Conservation (phyloP, 2,113 vertebrate species). For the Triplophysa tibetana region DNA sequence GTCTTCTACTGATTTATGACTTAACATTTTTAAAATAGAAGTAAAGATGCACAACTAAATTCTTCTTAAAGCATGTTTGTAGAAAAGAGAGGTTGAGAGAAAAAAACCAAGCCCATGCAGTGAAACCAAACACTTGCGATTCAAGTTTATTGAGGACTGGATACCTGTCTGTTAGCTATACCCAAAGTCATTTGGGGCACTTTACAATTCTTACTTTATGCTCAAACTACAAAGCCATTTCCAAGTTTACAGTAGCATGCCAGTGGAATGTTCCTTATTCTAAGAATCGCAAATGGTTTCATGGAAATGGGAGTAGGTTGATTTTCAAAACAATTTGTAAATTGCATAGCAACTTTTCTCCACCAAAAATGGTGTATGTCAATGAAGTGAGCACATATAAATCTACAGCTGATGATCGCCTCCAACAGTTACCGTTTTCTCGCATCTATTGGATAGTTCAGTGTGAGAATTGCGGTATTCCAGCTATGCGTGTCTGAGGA, state of each 20-base stretch:
- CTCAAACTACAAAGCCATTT: conserved; percentile 60
- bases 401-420: not conserved
- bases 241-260: conserved; percentile 43
- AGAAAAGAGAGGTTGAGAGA: not conserved
- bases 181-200: not conserved
- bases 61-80: not conserved
- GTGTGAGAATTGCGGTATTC: conserved; percentile 56
- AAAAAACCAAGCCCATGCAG: not conserved
- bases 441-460: not conserved
- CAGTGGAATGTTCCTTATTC: conserved; percentile 39
- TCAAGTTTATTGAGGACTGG: conserved; percentile 7
- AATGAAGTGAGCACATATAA: not conserved
- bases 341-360: not conserved
- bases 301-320: not conserved
- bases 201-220: conserved; percentile 40
- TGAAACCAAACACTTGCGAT: conserved; percentile 12
- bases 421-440: not conserved
- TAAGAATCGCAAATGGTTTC: conserved; percentile 11
- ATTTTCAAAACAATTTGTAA: not conserved
- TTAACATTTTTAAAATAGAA: no score
- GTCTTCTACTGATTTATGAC: no score
- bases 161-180: conserved; percentile 6
- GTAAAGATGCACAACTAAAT: not conserved
- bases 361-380: not conserved
- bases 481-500: conserved; percentile 70